Percentiles rank a stretch among this genome's conserved stretches.
Conservation (phyloP, 2,797 vertebrate species). For the Falco naumanni region DNA sequence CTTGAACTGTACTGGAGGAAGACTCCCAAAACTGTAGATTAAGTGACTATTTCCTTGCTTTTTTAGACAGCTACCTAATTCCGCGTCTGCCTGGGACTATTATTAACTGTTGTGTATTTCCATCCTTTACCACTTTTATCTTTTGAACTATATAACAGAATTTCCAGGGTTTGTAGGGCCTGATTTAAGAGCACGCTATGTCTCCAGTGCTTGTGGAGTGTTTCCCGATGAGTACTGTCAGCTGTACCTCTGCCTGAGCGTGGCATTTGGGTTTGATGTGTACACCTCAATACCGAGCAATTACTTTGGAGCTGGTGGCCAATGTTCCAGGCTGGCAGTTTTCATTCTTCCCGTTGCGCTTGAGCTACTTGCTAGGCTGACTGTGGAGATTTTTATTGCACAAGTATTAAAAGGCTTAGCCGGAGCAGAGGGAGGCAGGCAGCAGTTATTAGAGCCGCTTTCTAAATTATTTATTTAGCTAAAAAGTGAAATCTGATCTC, state of each 20-base stretch:
- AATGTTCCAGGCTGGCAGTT: constrained; percentile 33
- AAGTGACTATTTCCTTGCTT: background rate
- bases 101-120: background rate
- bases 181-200: background rate
- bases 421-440: background rate
- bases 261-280: background rate
- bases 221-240: fast-evolving
- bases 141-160: background rate
- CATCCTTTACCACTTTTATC: background rate
- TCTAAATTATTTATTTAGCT: constrained; percentile 56
- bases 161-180: background rate
- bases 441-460: constrained; percentile 15
- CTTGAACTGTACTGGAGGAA: background rate
- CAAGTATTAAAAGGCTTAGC: background rate
- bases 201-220: background rate
- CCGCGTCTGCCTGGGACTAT: background rate
- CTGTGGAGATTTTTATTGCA: constrained; percentile 29
- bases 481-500: constrained; percentile 49
- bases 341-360: background rate
- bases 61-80: background rate
- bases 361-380: constrained; percentile 21
- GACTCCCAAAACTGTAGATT: background rate
- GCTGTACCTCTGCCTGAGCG: background rate
- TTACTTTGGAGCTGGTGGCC: background rate
- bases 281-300: background rate